These are phyloP conservation scores for Apolygus lucorum DNA, from an alignment of 1,140 invertebrate species.

Conservation along the genomic window DNA sequence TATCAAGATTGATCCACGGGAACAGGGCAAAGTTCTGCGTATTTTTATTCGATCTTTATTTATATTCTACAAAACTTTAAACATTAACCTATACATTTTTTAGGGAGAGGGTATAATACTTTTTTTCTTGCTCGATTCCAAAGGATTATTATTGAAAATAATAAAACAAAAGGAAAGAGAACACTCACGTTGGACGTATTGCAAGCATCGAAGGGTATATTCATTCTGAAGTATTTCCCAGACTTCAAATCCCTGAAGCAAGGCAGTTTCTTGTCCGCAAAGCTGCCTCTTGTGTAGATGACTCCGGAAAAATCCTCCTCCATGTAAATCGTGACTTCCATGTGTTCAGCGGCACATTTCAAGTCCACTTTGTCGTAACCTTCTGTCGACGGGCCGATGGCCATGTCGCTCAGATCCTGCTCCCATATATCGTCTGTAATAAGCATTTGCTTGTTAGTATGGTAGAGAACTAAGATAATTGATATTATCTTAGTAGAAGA, in stretches of 20 bases:
- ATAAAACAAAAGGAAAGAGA: too few species aligned
- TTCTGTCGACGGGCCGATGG: constrained; percentile 46
- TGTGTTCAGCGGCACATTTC: constrained; percentile 46
- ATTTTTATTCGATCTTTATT: too few species aligned
- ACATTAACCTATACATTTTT: too few species aligned
- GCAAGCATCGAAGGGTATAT: constrained; percentile 48
- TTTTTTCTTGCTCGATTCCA: neutral
- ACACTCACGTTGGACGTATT: constrained; percentile 42
- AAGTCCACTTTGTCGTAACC: constrained; percentile 46
- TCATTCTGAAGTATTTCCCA: constrained; percentile 44
- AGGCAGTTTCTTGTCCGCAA: constrained; percentile 43
- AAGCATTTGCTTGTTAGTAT: too few species aligned
- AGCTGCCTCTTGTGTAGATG: constrained; percentile 51
- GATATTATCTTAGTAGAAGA: too few species aligned
- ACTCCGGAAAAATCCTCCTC: constrained; percentile 50
- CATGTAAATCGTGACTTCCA: constrained; percentile 45
- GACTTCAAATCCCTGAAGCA: constrained; percentile 46
- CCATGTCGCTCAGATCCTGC: constrained; percentile 46
- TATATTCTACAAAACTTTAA: too few species aligned
- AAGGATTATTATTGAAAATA: too few species aligned
- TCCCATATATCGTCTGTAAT: too few species aligned
- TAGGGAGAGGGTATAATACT: neutral
- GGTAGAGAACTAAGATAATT: too few species aligned
- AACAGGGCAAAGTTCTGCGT: too few species aligned
- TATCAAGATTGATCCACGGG: too few species aligned